A percentile compares a stretch with the other conserved stretches of the same genome.
Evolutionary conservation across 2,797 vertebrate species (phyloP).

Genomic region (Poecilia wingei): DNA sequence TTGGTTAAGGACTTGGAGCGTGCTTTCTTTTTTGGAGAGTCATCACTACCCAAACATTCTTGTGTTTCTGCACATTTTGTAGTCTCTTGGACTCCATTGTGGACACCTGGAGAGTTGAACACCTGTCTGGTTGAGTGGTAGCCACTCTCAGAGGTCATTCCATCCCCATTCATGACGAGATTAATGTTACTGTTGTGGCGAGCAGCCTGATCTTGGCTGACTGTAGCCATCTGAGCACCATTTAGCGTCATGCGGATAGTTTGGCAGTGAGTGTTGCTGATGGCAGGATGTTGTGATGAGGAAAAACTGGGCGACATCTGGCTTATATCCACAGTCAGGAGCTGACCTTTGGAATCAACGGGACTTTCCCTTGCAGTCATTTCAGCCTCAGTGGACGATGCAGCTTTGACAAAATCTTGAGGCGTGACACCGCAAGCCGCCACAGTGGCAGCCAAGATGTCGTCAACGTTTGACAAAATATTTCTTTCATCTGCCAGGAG

Average conservation of each 20-base stretch:
- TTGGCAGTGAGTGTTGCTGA: constrained; percentile 82
- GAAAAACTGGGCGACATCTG: constrained; percentile 88
- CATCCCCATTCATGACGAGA: constrained; percentile 82
- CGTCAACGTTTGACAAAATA: constrained; percentile 96
- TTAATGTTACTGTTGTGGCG: constrained; percentile 80
- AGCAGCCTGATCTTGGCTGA: constrained; percentile 82
- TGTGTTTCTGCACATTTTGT: constrained; percentile 81
- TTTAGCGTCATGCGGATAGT: constrained; percentile 88
- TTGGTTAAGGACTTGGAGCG: constrained; percentile 86
- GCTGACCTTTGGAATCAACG: constrained; percentile 87
- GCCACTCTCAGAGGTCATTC: constrained; percentile 82
- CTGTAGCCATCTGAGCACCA: constrained; percentile 85
- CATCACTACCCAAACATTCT: constrained; percentile 78
- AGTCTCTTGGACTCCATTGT: constrained; percentile 71
- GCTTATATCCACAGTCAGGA: constrained; percentile 86
- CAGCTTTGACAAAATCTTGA: constrained; percentile 93
- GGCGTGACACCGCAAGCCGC: constrained; percentile 94
- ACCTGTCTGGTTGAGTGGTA: constrained; percentile 82
- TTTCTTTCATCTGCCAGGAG: constrained; percentile 93
- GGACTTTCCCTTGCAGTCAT: constrained; percentile 82
- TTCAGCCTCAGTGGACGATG: constrained; percentile 84
- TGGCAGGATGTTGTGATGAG: constrained; percentile 80
- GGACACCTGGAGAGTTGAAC: constrained; percentile 65
- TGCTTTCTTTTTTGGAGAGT: constrained; percentile 86
- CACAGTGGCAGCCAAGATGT: constrained; percentile 96